Evolutionary conservation across 2,797 vertebrate species (phyloP), one percentile per base, ranked within the genome.

Genomic region (Schizopygopsis malacanthus): DNA sequence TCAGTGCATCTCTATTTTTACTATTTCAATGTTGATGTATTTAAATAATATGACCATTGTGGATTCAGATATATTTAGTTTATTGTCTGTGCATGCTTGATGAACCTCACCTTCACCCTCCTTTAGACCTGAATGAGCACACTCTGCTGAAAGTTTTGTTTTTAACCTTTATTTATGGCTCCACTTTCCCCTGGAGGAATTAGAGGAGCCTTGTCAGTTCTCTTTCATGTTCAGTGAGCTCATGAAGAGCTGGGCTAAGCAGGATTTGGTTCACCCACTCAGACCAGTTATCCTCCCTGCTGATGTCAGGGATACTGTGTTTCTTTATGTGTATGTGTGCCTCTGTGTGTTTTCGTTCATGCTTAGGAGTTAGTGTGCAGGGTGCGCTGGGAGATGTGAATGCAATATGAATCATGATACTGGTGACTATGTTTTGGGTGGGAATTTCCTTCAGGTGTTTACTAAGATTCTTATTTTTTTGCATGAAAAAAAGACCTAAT

Each of bases 221-320:
- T 75, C 69, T 75, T 81, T 85, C 90, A 63, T 75, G 28, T 67
- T 85, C 91, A 93, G 87, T 94, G 95, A 95, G 93, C 94, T 95
- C 92, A 93, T 90, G 87, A 90, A 90, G 92, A 77, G 90, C 92
- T 88, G 89, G 89, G 89, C 93, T 95, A 94, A 95, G 94, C 92
- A 91, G 94, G 94, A 94, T 95, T 95, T 95, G 93, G 89, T 92
- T 45, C 91, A 90, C 79, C 82, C 91, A 89, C 92, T 93, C 91
- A 93, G 92, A 93, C 92, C 87, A 90, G 94, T 95, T 94, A 95
- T 94, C 93, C 88, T 90, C 83, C 81, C 85, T 67, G 91, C 92
- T 91, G 88, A 92, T 94, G 93, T 92, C 89, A 87, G 77, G 90
- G 92, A 61, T 72, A 25, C 52, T 69, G 41, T 50, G 50, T 41